phyloP scores from a whole-genome alignment of 2,113 vertebrate genomes.

The Erinaceus europaeus region DNA sequence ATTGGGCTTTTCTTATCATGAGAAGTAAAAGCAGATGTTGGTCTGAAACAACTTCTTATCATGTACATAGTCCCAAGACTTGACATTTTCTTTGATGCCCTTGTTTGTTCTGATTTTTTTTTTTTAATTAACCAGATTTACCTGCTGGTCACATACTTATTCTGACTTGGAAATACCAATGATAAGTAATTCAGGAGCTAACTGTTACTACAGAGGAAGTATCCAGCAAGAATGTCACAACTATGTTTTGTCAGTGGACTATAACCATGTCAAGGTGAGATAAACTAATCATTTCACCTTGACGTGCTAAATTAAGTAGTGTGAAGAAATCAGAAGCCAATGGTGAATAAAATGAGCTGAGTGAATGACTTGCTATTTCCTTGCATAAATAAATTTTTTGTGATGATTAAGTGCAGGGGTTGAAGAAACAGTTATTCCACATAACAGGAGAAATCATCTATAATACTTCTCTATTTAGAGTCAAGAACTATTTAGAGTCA shows the following conservation, averaged over 20 bases:
- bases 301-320: conserved; percentile 64
- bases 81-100: conserved; percentile 48
- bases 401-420: conserved; percentile 46
- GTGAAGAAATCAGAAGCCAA: conserved; percentile 75
- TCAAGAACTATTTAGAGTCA: conserved; percentile 58
- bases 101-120: conserved; percentile 53
- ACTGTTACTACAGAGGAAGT: conserved; percentile 46
- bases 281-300: conserved; percentile 67
- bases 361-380: conserved; percentile 67
- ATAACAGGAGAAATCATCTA: conserved; percentile 45
- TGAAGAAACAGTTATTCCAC: conserved; percentile 50
- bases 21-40: conserved; percentile 65
- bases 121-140: conserved; percentile 52
- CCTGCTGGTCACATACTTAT: conserved; percentile 49
- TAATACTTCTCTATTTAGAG: conserved; percentile 60
- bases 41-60: conserved; percentile 54
- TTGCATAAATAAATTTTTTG: conserved; percentile 61
- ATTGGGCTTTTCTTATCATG: conserved; percentile 64
- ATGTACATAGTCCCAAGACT: neutral
- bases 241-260: conserved; percentile 55
- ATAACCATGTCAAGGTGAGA: conserved; percentile 58
- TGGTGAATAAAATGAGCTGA: conserved; percentile 68
- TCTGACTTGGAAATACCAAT: conserved; percentile 53
- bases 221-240: conserved; percentile 2
- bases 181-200: conserved; percentile 40